A percentile compares a stretch with the other conserved stretches of the same genome.
phyloP scores from a whole-genome alignment of 2,888 invertebrate genomes.

The Anarsia innoxiella region DNA sequence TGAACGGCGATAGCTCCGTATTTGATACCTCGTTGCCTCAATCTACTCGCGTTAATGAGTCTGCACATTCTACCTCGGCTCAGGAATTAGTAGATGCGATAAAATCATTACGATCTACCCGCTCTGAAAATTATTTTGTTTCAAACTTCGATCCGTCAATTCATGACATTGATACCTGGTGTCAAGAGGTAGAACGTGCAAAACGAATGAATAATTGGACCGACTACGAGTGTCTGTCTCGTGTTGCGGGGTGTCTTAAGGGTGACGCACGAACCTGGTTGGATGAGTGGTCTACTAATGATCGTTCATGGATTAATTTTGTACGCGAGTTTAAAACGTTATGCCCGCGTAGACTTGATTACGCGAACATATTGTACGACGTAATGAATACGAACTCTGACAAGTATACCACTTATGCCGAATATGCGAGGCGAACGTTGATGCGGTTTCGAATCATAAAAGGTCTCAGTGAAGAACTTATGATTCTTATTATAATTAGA shows the following conservation, averaged over 20 bases:
- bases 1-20: too few species aligned
- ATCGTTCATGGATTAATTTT: slow-evolving; percentile 20
- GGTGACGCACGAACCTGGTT: slow-evolving; percentile 21
- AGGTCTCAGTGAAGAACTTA: slow-evolving; percentile 17
- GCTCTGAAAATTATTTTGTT: not conserved
- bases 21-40: too few species aligned
- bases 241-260: slow-evolving; percentile 16
- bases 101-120: not conserved
- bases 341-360: slow-evolving; percentile 17
- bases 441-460: slow-evolving; percentile 16
- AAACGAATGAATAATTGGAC: slow-evolving; percentile 13
- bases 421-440: slow-evolving; percentile 18
- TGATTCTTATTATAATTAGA: slow-evolving; percentile 13
- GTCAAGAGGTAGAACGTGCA: slow-evolving; percentile 12
- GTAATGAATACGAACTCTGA: slow-evolving; percentile 19
- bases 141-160: slow-evolving; percentile 3
- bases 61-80: not conserved
- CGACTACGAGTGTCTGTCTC: slow-evolving; percentile 18
- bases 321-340: slow-evolving; percentile 18
- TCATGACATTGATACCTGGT: slow-evolving; percentile 1
- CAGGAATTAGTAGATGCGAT: slow-evolving; percentile 1
- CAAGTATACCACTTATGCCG: slow-evolving; percentile 17
- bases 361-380: slow-evolving; percentile 16
- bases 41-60: not conserved
- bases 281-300: slow-evolving; percentile 18